These are phyloP conservation scores for Phragmatobia fuliginosa DNA, from an alignment of 2,888 invertebrate genomes.

Conservation along the genomic window DNA sequence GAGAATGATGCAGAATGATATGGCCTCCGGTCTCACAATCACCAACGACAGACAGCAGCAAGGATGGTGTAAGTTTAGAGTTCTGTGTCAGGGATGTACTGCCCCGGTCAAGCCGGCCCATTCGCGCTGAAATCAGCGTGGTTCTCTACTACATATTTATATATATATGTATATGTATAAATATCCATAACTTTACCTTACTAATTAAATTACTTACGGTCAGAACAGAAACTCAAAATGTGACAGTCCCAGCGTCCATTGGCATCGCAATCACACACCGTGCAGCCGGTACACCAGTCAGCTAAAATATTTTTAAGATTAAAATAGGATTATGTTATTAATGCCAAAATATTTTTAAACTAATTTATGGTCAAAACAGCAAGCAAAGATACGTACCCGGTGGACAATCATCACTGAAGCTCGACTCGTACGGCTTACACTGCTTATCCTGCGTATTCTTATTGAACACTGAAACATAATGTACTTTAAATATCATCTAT, in stretches of 20 bases:
- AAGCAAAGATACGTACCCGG: constrained; percentile 59
- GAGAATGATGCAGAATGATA: too few species aligned
- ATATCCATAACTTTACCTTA: neutral
- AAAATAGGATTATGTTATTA: too few species aligned
- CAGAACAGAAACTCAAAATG: constrained; percentile 73
- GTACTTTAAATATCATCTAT: neutral
- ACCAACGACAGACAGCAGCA: too few species aligned
- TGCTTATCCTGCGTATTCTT: constrained; percentile 48
- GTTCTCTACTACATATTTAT: too few species aligned
- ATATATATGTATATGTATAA: too few species aligned
- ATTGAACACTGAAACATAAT: constrained; percentile 63
- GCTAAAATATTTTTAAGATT: constrained; percentile 56
- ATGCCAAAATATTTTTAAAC: neutral
- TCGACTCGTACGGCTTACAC: constrained; percentile 72
- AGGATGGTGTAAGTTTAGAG: too few species aligned
- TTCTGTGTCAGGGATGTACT: too few species aligned
- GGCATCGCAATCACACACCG: constrained; percentile 75
- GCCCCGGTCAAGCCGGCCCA: too few species aligned
- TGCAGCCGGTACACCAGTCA: constrained; percentile 79
- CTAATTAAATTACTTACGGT: constrained; percentile 59
- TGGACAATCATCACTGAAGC: constrained; percentile 76
- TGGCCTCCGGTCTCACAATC: too few species aligned
- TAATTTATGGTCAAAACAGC: neutral
- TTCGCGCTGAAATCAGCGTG: too few species aligned
- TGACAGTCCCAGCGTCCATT: constrained; percentile 77